Base-by-base conservation (phyloP, 2,113 vertebrate species). In the Sakesphorus luctuosus region DNA sequence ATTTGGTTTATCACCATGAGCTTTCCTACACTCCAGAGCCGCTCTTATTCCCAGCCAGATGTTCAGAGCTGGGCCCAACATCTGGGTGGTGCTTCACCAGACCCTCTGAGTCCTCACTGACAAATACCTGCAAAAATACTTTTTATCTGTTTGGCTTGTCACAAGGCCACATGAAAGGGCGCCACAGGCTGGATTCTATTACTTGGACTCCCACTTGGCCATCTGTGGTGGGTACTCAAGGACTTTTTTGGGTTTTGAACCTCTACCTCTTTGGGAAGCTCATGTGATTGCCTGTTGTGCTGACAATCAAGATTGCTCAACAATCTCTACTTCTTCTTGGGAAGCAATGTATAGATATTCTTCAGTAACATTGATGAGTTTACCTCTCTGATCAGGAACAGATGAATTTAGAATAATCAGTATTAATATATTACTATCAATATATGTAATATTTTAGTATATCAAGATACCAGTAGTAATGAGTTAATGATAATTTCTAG, bases 1-100 rank as follows among this genome's bases (percentile, higher is more conserved):
- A 89, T 40, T 55, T 75, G 87, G 66, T 94, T 94, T 89, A 84
- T 93, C 91, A 65, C 58, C 67, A 73, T 56, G 90, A 66, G 52
- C 68, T 83, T 88, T 88, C 76, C 78, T 68, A 10, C 53, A 24
- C 63, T 72, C 36, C 58, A 65, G 83, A 76, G 79, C 72, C 3
- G 1, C 50, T 67, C 43, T 61, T 75, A 65, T 62, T 95, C 91
- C 82, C 91, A 80, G 63, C 23, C 91, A 94, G 91, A 88, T 76
- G 79, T 92, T 90, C 89, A 83, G 75, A 56, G 63, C 58, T 62
- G 89, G 38, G 31, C 15, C 26, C 4, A 4, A 26, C 67, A 80
- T 83, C 85, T 76, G 58, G 72, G 85, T 0, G 2, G 38, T 46
- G 75, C 58, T 76, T 85, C 86, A 55, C 35, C 56, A 68, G 69